Base-by-base conservation (phyloP, 2,113 vertebrate species). In the Platanista minor region DNA sequence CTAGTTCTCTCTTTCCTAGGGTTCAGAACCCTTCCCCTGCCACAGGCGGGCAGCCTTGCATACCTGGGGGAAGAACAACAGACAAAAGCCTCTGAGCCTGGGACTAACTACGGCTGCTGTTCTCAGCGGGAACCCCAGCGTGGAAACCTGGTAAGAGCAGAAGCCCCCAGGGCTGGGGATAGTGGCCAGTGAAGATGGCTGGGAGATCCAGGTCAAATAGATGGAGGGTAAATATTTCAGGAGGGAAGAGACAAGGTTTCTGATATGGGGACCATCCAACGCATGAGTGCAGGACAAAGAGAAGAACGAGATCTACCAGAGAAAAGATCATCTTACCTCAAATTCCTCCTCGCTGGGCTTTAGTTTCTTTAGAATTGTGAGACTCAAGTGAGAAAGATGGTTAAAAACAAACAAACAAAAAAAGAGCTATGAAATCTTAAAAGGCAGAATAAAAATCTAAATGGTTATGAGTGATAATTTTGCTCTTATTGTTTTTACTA, bases 111-210 rank as follows among this genome's bases (percentile, higher is more conserved):
- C 91, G 5, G 41, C 29, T 27, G 27, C 69, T 31, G 8, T 66
- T 62, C 75, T 80, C 82, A 66, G 36, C 8, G 1, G 75, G 39
- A 81, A 3, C 46, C 15, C 3, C 61, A 54, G 14, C 54, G 29
- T 23, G 5, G n/a, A 89, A 4, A 83, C 43, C 20, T n/a, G 95
- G 96, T 97, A 96, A 90, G 95, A 75, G 20, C 31, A 46, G 64
- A 20, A 6, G 5, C 17, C 23, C n/a, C n/a, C 8, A 0, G 31
- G 62, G 27, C 46, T 62, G 49, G 14, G 84, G 36, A 43, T 39
- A 31, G 17, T 0, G 13, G 29, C 21, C 36, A 13, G 21, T 54
- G 23, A 64, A 33, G 54, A 20, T 2, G 27, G 43, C 49, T 25
- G 52, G 72, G 57, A 69, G 14, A 25, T 41, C 23, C 1, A 29